These are phyloP conservation scores for Dolichotis patagonum DNA, from an alignment of 2,113 vertebrate species.

Conservation along the genomic window DNA sequence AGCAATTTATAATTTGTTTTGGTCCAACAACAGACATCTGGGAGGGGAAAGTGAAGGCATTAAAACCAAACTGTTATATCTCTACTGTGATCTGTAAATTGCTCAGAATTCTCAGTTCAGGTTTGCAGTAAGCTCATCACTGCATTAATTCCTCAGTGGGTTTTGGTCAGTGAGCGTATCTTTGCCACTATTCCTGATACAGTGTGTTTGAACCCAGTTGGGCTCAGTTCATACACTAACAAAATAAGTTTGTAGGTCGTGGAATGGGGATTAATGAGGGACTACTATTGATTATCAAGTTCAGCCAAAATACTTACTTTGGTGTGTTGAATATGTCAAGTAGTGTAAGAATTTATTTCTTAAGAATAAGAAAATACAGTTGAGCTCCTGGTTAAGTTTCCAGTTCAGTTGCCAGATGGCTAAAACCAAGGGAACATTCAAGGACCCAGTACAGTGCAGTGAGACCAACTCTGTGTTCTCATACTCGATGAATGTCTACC, in stretches of 20 bases:
- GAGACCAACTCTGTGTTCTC: not conserved
- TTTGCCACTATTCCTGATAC: not conserved
- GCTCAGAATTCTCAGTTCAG: not conserved
- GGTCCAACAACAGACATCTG: not conserved
- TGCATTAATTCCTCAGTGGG: not conserved
- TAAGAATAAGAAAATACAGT: conserved; percentile 31
- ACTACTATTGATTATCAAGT: not conserved
- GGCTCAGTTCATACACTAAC: not conserved
- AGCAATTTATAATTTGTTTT: not conserved
- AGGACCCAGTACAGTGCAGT: not conserved
- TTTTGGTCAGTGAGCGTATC: not conserved
- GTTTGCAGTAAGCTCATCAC: not conserved
- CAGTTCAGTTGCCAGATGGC: not conserved
- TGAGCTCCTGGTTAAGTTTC: not conserved
- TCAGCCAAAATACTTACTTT: conserved; percentile 58
- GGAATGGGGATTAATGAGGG: not conserved
- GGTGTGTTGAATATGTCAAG: conserved; percentile 20
- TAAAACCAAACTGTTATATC: not conserved
- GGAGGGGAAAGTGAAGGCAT: not conserved
- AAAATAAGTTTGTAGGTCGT: not conserved
- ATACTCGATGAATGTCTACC: not conserved
- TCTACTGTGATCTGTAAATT: not conserved
- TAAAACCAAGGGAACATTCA: not conserved
- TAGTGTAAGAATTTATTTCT: not conserved
- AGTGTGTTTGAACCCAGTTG: not conserved